A percentile compares a stretch with the other conserved stretches of the same genome.
Evolutionary conservation across 2,113 vertebrate genomes (phyloP).

Genomic region (Malurus elegans): DNA sequence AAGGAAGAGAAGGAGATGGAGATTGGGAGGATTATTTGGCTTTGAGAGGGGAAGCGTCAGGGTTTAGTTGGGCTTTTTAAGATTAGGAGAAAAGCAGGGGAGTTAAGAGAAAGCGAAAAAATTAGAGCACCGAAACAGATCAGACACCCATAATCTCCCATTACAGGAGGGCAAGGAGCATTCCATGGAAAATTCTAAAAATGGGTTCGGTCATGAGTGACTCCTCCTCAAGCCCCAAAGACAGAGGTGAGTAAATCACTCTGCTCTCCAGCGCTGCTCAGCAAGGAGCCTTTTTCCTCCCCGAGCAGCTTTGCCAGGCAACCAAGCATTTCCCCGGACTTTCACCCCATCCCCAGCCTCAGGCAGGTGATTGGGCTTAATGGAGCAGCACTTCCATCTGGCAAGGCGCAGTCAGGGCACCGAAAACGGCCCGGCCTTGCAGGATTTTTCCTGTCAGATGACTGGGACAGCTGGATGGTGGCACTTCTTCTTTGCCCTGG

Average conservation of each 20-base stretch:
- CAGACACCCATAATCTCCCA: neutral
- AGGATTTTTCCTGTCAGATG: fast-evolving
- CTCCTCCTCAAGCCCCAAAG: neutral
- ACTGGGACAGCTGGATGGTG: fast-evolving
- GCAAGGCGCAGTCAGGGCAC: neutral
- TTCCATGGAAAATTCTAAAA: neutral
- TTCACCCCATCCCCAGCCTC: neutral
- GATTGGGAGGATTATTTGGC: slow-evolving; percentile 6
- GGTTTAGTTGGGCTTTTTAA: slow-evolving; percentile 28
- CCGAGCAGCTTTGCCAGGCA: neutral
- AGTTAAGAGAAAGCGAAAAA: slow-evolving; percentile 14
- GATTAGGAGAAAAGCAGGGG: neutral
- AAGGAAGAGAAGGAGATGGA: neutral
- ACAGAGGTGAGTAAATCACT: neutral
- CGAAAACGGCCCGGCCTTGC: fast-evolving
- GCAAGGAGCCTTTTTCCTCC: neutral
- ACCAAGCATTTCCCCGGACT: neutral
- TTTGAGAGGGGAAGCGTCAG: neutral
- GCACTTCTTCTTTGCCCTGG: neutral
- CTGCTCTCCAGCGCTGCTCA: neutral
- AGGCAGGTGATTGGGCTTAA: neutral
- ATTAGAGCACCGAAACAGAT: neutral
- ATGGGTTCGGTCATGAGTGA: neutral
- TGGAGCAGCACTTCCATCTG: neutral
- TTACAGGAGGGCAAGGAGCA: neutral